Base-by-base conservation (phyloP, 2,888 invertebrate genomes). In the Vannuccia rotundouncinata region DNA sequence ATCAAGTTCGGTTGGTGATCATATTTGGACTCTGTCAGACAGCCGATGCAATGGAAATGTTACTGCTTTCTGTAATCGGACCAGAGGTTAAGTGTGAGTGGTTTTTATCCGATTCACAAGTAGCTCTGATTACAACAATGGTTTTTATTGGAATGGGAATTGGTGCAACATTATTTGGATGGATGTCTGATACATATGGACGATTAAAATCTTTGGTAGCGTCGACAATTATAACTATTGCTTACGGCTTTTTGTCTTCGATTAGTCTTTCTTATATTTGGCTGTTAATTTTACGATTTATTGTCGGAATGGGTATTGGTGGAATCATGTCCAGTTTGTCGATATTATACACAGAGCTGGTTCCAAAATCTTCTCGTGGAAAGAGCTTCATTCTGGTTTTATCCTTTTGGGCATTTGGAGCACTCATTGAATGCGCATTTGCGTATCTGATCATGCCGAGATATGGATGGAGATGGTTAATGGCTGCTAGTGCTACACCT, bases 331-430 rank as follows among this genome's bases (percentile, higher is more conserved):
- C 75, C 2, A 17, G 5, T 28, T 5, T 31, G 13, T 29, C 28
- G 5, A 75, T 29, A 1, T 82, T 87, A 30, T 82, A 86, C 78
- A 84, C 86, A 66, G 87, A 87, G 81, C 87, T 86, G 81, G 81
- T 87, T 29, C 87, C 87, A 59, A 25, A 17, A 28, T 22, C 30
- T 22, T 31, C 22, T 45, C 29, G 80, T n/a, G 79, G 31, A 22
- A 80, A 31, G 22, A 28, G 22, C 27, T 25, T 31, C 79, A 80
- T 84, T 85, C 17, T 85, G 85, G 77, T 84, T 85, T 81, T 82
- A 86, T 94, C 94, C 89, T 96, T 96, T 89, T 96, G 95, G 96
- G 95, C 95, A 0, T 90, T 96, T 73, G 96, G 96, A 45, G 94
- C 95, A 10, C 95, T 95, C 87, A 91, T 95, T 85, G 95, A 95